phyloP scores from a whole-genome alignment of 2,113 vertebrate species.

The Buteo buteo region DNA sequence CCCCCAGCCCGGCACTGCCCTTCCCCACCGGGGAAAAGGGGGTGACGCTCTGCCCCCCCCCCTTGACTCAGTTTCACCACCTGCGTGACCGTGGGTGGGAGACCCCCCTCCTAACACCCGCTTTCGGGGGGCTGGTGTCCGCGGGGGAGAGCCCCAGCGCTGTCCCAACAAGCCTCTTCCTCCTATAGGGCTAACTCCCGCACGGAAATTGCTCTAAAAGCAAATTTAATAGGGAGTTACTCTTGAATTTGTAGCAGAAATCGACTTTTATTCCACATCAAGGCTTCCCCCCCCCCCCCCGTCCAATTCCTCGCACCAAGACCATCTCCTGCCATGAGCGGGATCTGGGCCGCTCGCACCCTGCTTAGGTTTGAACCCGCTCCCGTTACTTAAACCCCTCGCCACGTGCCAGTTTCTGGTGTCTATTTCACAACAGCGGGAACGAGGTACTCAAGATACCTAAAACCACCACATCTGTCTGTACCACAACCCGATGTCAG shows the following conservation, averaged over 20 bases:
- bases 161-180: too few relatives aligned
- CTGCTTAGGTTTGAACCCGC: fast-evolving
- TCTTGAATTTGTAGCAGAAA: neutral
- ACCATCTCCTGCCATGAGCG: neutral
- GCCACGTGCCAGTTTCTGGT: fast-evolving
- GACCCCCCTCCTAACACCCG: too few relatives aligned
- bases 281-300: too few relatives aligned
- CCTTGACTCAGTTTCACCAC: too few relatives aligned
- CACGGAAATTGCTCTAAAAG: neutral
- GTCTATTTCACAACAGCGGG: neutral
- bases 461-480: neutral
- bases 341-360: neutral
- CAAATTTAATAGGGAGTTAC: neutral
- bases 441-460: neutral
- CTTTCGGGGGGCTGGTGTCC: too few relatives aligned
- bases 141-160: too few relatives aligned
- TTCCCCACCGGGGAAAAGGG: too few relatives aligned
- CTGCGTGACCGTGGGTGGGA: too few relatives aligned
- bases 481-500: neutral
- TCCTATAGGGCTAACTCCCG: too few relatives aligned
- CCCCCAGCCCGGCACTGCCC: too few relatives aligned
- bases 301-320: neutral
- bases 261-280: neutral
- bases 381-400: neutral
- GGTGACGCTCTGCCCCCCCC: too few relatives aligned